Conservation (phyloP, 2,888 invertebrate genomes). For the Andrena dorsata region DNA sequence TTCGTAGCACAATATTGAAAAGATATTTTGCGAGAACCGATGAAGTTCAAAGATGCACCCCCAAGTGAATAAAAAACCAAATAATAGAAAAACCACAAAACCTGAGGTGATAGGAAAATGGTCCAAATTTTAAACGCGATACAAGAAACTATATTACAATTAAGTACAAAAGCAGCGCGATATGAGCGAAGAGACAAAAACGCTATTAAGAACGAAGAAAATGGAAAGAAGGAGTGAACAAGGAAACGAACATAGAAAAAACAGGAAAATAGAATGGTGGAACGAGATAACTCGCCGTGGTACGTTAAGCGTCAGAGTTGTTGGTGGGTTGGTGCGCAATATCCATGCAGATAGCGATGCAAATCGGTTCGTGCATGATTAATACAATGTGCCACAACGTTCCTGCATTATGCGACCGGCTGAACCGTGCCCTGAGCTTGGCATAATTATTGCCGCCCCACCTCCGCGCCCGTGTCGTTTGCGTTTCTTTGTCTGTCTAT, state of each 20-base stretch:
- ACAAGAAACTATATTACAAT: too few relatives aligned
- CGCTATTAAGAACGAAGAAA: background rate
- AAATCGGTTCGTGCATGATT: slow-evolving; percentile 71
- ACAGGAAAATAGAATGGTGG: background rate
- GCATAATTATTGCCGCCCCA: slow-evolving; percentile 63
- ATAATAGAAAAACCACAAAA: too few relatives aligned
- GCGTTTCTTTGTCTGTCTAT: slow-evolving; percentile 11
- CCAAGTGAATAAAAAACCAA: too few relatives aligned
- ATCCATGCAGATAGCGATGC: slow-evolving; percentile 74
- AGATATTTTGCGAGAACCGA: too few relatives aligned
- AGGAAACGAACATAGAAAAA: background rate
- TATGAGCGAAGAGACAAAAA: too few relatives aligned
- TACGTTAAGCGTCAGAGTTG: slow-evolving; percentile 44
- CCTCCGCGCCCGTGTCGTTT: slow-evolving; percentile 27
- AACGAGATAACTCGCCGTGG: background rate
- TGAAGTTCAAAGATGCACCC: too few relatives aligned
- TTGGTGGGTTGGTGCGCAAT: slow-evolving; percentile 57
- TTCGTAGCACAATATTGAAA: too few relatives aligned
- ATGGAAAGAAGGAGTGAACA: background rate
- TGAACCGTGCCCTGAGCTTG: slow-evolving; percentile 65
- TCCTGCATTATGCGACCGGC: slow-evolving; percentile 72
- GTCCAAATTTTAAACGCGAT: too few relatives aligned
- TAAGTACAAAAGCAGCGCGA: too few relatives aligned
- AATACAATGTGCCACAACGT: slow-evolving; percentile 72
- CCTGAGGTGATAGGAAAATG: too few relatives aligned